phyloP scores from a whole-genome alignment of 2,113 vertebrate genomes.

The Barnardius zonarius region DNA sequence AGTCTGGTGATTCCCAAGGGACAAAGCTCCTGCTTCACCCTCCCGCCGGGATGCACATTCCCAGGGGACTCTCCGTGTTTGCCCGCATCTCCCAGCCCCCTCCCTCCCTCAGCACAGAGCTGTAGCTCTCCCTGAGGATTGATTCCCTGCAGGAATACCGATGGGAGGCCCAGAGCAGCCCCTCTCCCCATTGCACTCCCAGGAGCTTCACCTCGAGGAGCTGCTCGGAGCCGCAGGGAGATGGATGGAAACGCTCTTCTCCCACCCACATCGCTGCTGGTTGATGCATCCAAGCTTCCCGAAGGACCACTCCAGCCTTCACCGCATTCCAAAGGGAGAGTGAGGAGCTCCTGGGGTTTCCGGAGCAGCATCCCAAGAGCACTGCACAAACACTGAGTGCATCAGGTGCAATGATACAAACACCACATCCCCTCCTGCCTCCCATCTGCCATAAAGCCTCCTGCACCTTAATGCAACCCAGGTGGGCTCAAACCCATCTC shows the following conservation, averaged over 20 bases:
- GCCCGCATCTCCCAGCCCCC: background rate
- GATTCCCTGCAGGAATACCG: background rate
- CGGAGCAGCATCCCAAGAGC: background rate
- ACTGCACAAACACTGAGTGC: too few species aligned
- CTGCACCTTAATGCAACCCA: background rate
- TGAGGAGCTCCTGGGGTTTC: background rate
- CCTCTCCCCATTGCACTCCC: background rate
- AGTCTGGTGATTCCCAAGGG: background rate
- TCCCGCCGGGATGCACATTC: background rate
- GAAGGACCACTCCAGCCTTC: background rate
- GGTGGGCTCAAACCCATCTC: background rate
- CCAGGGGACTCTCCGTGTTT: background rate
- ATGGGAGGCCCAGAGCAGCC: background rate
- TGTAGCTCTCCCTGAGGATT: background rate
- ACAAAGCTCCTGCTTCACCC: background rate
- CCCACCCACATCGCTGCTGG: background rate
- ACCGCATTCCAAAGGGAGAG: background rate
- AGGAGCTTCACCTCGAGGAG: background rate
- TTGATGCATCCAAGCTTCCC: background rate
- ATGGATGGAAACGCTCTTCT: slow-evolving; percentile 3
- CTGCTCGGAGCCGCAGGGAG: background rate
- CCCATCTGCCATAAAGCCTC: background rate
- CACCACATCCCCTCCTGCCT: background rate
- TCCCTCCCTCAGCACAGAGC: background rate
- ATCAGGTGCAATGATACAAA: too few species aligned